A percentile compares a stretch with the other conserved stretches of the same genome.
phyloP scores from a whole-genome alignment of 1,140 invertebrate species.

The Sarcophaga peregrina region DNA sequence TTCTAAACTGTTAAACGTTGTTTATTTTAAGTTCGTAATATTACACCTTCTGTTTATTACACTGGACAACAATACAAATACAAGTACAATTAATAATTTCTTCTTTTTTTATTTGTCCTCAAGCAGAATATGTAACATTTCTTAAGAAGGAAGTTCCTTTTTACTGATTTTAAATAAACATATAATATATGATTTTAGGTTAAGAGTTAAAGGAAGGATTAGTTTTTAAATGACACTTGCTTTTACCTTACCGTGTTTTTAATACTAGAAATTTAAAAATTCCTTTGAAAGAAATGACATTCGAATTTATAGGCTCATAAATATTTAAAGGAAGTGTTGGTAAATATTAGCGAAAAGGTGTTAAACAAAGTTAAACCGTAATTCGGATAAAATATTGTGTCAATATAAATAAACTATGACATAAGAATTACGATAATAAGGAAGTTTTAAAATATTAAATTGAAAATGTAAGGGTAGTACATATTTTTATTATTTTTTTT shows the following conservation, averaged over 20 bases:
- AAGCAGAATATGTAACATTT: background rate
- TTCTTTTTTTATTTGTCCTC: background rate
- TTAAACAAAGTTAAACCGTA: slow-evolving; percentile 3
- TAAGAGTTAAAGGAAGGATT: slow-evolving; percentile 10
- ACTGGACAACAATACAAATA: background rate
- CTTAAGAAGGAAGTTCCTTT: slow-evolving; percentile 1
- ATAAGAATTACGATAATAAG: too few relatives aligned
- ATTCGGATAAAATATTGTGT: background rate
- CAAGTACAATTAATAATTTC: background rate
- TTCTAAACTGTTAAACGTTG: background rate
- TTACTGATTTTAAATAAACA: background rate
- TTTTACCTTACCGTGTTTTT: too few relatives aligned
- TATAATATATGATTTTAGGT: background rate
- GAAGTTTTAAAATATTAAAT: too few relatives aligned
- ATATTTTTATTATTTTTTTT: too few relatives aligned
- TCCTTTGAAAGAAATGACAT: background rate
- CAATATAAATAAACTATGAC: background rate
- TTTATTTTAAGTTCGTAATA: background rate
- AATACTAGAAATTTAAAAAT: too few relatives aligned
- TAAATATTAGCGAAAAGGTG: background rate
- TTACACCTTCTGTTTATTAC: background rate
- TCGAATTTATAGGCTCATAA: background rate
- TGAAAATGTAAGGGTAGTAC: too few relatives aligned
- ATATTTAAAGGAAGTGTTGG: background rate
- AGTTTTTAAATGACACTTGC: background rate